Evolutionary conservation across 2,888 invertebrate species (phyloP).

Genomic region (Apamea anceps): DNA sequence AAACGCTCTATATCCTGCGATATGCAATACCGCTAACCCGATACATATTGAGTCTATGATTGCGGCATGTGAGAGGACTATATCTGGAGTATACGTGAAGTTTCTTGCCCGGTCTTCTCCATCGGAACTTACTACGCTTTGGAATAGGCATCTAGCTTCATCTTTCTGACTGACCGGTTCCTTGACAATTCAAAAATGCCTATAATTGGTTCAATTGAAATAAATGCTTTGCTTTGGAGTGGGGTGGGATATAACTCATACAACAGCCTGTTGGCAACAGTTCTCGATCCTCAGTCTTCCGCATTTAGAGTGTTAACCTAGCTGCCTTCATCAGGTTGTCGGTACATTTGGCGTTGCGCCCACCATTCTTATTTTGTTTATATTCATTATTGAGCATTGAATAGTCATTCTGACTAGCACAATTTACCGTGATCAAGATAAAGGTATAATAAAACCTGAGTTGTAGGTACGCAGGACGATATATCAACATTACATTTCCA

Average conservation of each 20-base stretch:
- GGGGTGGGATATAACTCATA: not conserved
- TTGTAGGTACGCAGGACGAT: not conserved
- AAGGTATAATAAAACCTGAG: not conserved
- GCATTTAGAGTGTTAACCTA: slow-evolving; percentile 43
- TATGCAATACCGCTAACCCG: not conserved
- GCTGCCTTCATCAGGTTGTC: slow-evolving; percentile 35
- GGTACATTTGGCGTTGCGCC: slow-evolving; percentile 50
- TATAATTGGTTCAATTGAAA: not conserved
- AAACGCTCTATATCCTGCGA: not conserved
- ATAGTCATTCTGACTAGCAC: not conserved
- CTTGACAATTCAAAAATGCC: not conserved
- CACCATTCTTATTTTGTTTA: slow-evolving; percentile 52
- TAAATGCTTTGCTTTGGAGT: not conserved
- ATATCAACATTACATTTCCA: not conserved
- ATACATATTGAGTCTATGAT: not conserved
- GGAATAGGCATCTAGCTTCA: not conserved
- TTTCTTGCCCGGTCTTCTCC: no score
- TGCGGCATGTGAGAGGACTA: not conserved
- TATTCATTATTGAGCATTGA: slow-evolving; percentile 9
- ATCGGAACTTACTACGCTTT: no score
- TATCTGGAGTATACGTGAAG: not conserved
- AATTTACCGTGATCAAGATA: slow-evolving; percentile 14
- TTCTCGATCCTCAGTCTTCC: slow-evolving; percentile 27
- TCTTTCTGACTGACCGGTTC: not conserved
- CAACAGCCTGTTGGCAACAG: slow-evolving; percentile 37